Conservation (phyloP, 2,797 vertebrate genomes). For the Buceros bicornis region DNA sequence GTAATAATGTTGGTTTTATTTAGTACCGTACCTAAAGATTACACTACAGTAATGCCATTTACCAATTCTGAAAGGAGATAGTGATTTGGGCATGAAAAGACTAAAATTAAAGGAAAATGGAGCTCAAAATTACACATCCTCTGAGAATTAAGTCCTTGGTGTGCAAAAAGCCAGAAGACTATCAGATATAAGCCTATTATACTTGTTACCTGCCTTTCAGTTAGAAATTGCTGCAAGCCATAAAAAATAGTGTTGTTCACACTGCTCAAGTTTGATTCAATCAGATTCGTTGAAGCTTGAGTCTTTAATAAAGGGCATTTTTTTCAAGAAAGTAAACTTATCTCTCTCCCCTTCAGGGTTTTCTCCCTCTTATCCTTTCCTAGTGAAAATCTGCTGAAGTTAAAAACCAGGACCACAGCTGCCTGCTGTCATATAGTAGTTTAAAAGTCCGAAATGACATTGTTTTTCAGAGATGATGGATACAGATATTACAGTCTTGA, state of each 20-base stretch:
- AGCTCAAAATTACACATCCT: background rate
- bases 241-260: conserved; percentile 17
- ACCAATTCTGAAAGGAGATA: background rate
- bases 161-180: conserved; percentile 2
- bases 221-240: background rate
- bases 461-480: conserved; percentile 24
- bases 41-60: background rate
- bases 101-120: conserved; percentile 6
- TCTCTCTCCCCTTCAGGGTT: conserved; percentile 27
- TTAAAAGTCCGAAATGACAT: background rate
- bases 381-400: background rate
- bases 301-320: conserved; percentile 30
- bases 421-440: background rate
- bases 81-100: conserved; percentile 2
- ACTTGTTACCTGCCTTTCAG: background rate
- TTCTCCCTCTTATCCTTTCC: conserved; percentile 11
- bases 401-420: background rate
- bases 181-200: background rate
- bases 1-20: background rate
- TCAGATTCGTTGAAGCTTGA: conserved; percentile 15
- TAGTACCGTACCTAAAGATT: background rate
- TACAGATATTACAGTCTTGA: conserved; percentile 18
- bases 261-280: conserved; percentile 36
- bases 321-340: conserved; percentile 43
- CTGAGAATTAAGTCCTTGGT: background rate